Conservation (phyloP, 2,888 invertebrate species). For the Sesia bembeciformis region DNA sequence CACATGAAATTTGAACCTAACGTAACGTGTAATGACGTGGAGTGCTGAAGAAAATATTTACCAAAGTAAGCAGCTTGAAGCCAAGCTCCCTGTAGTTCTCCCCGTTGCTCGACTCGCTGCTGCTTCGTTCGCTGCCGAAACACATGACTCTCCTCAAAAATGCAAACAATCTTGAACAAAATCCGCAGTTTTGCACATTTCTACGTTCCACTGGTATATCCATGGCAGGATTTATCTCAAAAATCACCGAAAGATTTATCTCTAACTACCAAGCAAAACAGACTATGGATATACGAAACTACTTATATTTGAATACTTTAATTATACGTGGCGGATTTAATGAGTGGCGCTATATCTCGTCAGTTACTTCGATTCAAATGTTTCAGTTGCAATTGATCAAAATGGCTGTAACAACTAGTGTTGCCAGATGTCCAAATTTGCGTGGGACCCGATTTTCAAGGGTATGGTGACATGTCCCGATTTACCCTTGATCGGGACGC, state of each 20-base stretch:
- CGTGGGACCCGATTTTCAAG: no score
- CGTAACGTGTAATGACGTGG: slow-evolving; percentile 2
- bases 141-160: slow-evolving; percentile 82
- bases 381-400: slow-evolving; percentile 19
- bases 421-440: no score
- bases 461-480: no score
- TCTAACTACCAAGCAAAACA: slow-evolving; percentile 20
- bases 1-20: slow-evolving; percentile 15
- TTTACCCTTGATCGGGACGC: no score
- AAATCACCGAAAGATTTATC: slow-evolving; percentile 29
- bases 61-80: slow-evolving; percentile 65
- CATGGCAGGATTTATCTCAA: slow-evolving; percentile 13
- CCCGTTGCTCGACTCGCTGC: slow-evolving; percentile 82
- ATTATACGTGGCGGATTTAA: slow-evolving; percentile 9
- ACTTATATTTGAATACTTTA: slow-evolving; percentile 11
- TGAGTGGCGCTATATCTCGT: slow-evolving; percentile 21
- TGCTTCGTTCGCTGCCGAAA: slow-evolving; percentile 80
- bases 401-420: no score
- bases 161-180: slow-evolving; percentile 80
- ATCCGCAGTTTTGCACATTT: slow-evolving; percentile 78
- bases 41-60: slow-evolving; percentile 17
- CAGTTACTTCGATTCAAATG: slow-evolving; percentile 23
- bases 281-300: slow-evolving; percentile 10
- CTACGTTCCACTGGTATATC: slow-evolving; percentile 8
- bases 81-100: slow-evolving; percentile 80